Conservation (phyloP, 1,140 invertebrate genomes). For the Doryteuthis pealeii region DNA sequence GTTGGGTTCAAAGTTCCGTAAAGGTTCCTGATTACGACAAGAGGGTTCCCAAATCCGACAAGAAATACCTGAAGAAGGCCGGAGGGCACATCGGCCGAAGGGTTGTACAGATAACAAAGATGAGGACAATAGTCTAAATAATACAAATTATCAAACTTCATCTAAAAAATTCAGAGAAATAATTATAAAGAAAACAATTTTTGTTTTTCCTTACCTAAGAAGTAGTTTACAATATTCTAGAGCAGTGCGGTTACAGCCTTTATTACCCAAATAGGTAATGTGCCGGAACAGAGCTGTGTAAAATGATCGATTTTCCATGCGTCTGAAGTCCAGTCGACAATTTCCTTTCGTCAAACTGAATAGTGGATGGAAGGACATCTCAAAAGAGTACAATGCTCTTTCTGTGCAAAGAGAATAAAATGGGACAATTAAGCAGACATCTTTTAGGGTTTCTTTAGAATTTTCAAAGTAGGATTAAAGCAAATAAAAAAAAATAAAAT, state of each 20-base stretch:
- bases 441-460: background rate
- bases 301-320: slow-evolving; percentile 82
- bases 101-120: too few species aligned
- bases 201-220: slow-evolving; percentile 47
- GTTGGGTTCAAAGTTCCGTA: too few species aligned
- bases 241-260: slow-evolving; percentile 65
- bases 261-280: slow-evolving; percentile 76
- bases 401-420: slow-evolving; percentile 60
- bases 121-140: too few species aligned
- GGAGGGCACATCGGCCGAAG: too few species aligned
- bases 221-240: slow-evolving; percentile 63
- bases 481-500: background rate
- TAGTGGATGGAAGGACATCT: slow-evolving; percentile 77
- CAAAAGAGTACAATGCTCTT: slow-evolving; percentile 74
- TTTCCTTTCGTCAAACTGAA: slow-evolving; percentile 77
- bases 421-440: background rate
- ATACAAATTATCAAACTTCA: too few species aligned
- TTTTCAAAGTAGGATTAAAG: background rate
- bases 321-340: slow-evolving; percentile 78
- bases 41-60: too few species aligned
- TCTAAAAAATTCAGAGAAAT: too few species aligned
- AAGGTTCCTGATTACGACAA: too few species aligned
- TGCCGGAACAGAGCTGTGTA: slow-evolving; percentile 86
- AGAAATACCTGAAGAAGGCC: too few species aligned
- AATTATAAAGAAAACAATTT: too few species aligned